Conservation (phyloP, 2,797 vertebrate genomes). For the Sternotherus odoratus region DNA sequence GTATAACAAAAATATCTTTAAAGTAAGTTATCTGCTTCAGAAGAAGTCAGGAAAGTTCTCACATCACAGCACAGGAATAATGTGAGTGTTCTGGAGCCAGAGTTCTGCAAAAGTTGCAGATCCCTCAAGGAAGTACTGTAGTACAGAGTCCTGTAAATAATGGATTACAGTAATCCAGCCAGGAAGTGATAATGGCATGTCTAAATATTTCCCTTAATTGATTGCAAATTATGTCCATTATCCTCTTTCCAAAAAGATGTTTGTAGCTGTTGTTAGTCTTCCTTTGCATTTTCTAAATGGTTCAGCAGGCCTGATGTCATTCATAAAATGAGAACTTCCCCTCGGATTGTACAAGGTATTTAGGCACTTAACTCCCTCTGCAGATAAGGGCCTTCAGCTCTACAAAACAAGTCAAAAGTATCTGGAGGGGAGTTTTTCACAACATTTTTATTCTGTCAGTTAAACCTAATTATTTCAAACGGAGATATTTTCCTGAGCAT, state of each 20-base stretch:
- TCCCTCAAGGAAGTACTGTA: slow-evolving; percentile 72
- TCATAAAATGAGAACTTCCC: not conserved
- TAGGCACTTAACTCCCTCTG: not conserved
- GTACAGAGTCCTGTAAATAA: slow-evolving; percentile 70
- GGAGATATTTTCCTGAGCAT: not conserved
- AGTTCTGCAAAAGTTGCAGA: slow-evolving; percentile 71
- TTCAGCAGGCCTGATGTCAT: slow-evolving; percentile 34
- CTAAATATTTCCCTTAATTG: slow-evolving; percentile 70
- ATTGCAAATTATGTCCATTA: slow-evolving; percentile 65
- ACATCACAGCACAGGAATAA: slow-evolving; percentile 58
- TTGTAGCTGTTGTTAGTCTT: slow-evolving; percentile 29
- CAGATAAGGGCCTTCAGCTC: not conserved
- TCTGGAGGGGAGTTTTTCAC: not conserved
- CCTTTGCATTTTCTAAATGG: slow-evolving; percentile 32
- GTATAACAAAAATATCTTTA: slow-evolving; percentile 42
- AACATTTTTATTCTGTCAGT: slow-evolving; percentile 1
- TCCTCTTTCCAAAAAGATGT: slow-evolving; percentile 28
- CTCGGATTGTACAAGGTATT: not conserved
- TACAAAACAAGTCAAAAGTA: not conserved
- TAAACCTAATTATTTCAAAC: not conserved
- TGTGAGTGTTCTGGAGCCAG: slow-evolving; percentile 66
- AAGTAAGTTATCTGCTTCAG: slow-evolving; percentile 15
- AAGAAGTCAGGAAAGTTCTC: slow-evolving; percentile 65
- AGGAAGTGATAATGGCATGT: slow-evolving; percentile 75
- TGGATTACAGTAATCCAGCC: slow-evolving; percentile 72